Evolutionary conservation across 1,140 invertebrate species (phyloP), one percentile per base, ranked within the genome.

Genomic region (Zaprionus lachaisei): DNA sequence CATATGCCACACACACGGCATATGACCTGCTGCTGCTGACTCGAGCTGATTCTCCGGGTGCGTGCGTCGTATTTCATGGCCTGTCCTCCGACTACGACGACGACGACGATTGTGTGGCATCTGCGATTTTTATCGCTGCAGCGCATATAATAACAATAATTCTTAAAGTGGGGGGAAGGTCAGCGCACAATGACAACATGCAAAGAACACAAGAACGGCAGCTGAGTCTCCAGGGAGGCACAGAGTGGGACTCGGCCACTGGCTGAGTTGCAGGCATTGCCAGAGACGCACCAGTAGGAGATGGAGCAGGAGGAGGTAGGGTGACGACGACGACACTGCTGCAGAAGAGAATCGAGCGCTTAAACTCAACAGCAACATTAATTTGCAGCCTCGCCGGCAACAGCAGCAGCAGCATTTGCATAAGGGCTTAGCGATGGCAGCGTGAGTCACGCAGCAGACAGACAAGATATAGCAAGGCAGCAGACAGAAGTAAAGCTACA

Each of bases 131-230:
- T 91, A 92, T 92, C 79, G 81, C 80, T 73, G 82, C 76, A 91
- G 79, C 81, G 84, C 81, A 90, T 92, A 92, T 92, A 92, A 92
- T 92, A 92, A 92, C 90, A 92, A 91, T 92, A 92, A 92, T 92
- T 92, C 90, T 91, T 91, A 90, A 90, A 91, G 90, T 91, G 90
- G 90, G 90, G 90, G 82, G 89, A 91, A 91, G 90, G 90, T 91
- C 90, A 90, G 68, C 69, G 66, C 81, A 90, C 81, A 89, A 89
- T 84, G 74, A 79, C 84, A 87, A 87, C 78, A 81, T 80, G 72
- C 79, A 74, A 74, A 80, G 74, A 87, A 77, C 58, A 72, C 79
- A 90, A 85, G 76, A 90, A 89, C 85, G 81, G 81, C 85, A 90
- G 77, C 81, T 84, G 81, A 75, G 79, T 75, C 67, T 69, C 67